phyloP scores from a whole-genome alignment of 2,888 invertebrate genomes.

The Lottia scabra region DNA sequence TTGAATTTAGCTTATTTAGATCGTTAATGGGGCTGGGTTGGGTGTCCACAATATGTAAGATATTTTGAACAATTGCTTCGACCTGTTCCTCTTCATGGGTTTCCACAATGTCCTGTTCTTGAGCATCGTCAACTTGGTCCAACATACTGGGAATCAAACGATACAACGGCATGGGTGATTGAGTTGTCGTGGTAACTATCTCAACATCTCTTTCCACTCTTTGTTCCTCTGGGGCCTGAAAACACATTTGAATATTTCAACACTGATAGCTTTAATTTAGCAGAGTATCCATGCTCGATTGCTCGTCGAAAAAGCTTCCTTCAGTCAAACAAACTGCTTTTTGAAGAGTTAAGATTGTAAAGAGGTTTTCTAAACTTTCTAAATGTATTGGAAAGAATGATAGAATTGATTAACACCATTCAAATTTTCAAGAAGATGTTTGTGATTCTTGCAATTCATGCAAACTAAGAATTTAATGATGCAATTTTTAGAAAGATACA shows the following conservation, averaged over 20 bases:
- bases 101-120: not conserved
- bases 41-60: not conserved
- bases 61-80: not conserved
- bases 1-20: not conserved
- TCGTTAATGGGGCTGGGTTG: not conserved
- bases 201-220: not conserved
- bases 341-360: too few relatives aligned
- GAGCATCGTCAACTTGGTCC: not conserved
- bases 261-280: slow-evolving; percentile 12
- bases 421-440: too few relatives aligned
- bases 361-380: too few relatives aligned
- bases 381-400: too few relatives aligned
- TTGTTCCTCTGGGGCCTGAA: not conserved
- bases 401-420: too few relatives aligned
- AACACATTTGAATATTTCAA: not conserved
- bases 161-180: not conserved
- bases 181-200: not conserved
- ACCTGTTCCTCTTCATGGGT: not conserved
- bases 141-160: not conserved
- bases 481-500: too few relatives aligned
- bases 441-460: too few relatives aligned
- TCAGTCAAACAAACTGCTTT: too few relatives aligned
- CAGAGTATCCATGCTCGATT: too few relatives aligned
- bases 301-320: too few relatives aligned
- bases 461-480: too few relatives aligned